Percentiles rank a stretch among this genome's conserved stretches.
Conservation (phyloP, 2,888 invertebrate species). For the Cybosia mesomella region DNA sequence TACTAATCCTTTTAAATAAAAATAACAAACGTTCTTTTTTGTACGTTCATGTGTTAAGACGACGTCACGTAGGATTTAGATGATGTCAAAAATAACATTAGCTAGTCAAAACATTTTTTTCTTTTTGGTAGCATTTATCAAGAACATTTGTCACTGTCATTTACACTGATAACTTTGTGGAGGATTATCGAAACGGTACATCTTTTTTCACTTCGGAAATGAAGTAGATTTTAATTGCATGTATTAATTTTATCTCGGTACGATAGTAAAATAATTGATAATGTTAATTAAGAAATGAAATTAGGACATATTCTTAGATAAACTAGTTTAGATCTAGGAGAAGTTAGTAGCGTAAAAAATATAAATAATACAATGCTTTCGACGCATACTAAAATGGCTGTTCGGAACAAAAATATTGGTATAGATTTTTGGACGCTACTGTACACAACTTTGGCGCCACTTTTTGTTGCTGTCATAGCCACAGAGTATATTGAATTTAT, state of each 20-base stretch:
- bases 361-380: too few relatives aligned
- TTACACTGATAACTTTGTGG: slow-evolving; percentile 26
- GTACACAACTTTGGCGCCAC: too few relatives aligned
- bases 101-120: not conserved
- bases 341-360: not conserved
- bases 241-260: slow-evolving; percentile 7
- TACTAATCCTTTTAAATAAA: too few relatives aligned
- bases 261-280: slow-evolving; percentile 9
- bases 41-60: not conserved
- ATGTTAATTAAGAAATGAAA: slow-evolving; percentile 4
- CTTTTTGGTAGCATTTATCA: slow-evolving; percentile 14
- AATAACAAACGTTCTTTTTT: too few relatives aligned
- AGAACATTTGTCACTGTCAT: slow-evolving; percentile 27
- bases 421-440: too few relatives aligned
- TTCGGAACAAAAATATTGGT: too few relatives aligned
- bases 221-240: slow-evolving; percentile 5
- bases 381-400: too few relatives aligned
- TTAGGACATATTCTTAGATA: not conserved
- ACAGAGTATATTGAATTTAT: too few relatives aligned
- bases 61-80: too few relatives aligned
- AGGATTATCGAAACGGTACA: slow-evolving; percentile 20
- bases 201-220: not conserved
- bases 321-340: not conserved
- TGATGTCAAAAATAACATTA: not conserved
- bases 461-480: too few relatives aligned